Evolutionary conservation across 1,140 invertebrate genomes (phyloP), one percentile per base, ranked within the genome.

Genomic region (Druon quercuslanigerum): DNA sequence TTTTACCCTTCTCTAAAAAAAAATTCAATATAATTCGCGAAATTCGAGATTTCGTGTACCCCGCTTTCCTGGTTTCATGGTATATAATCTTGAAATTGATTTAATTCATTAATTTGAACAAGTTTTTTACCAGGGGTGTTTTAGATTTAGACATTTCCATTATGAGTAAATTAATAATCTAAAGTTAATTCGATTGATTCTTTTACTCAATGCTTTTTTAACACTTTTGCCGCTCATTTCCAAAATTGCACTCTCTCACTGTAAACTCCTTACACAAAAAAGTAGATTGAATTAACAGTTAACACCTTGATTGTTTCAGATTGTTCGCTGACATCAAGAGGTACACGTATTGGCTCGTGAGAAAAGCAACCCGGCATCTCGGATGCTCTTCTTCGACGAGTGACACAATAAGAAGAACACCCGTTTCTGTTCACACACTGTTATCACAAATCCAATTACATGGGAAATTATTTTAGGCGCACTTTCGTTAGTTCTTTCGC

Each of bases 231-330:
- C 6, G n/a, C 17, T 19, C 40, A 46, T 46, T 9, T 9, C n/a
- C 12, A 56, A 56, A 56, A 19, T 7, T 56, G 6, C 54, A 56
- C 54, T 56, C 20, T 17, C 19, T 20, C 17, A 13, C 54, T 56
- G 54, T 20, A 56, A 56, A 12, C 12, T 14, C 25, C 5, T 66
- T 12, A 33, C 11, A 33, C 25, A 66, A 33, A 33, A 33, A 33
- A 33, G 3, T 66, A 14, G 56, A 60, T 19, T 60, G 20, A 60
- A 33, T 33, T 54, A 20, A 80, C 25, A 33, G 25, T 82, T 51
- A 79, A 56, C 86, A 97, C 96, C 95, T 95, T 96, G 74, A 96
- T 90, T 80, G 93, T 88, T 85, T 97, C 96, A 66, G 96, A 96
- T 87, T 97, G 96, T 81, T 94, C 94, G 85, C 86, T 93, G 72